phyloP scores from a whole-genome alignment of 2,113 vertebrate species.

The Scartelaos histophorus region DNA sequence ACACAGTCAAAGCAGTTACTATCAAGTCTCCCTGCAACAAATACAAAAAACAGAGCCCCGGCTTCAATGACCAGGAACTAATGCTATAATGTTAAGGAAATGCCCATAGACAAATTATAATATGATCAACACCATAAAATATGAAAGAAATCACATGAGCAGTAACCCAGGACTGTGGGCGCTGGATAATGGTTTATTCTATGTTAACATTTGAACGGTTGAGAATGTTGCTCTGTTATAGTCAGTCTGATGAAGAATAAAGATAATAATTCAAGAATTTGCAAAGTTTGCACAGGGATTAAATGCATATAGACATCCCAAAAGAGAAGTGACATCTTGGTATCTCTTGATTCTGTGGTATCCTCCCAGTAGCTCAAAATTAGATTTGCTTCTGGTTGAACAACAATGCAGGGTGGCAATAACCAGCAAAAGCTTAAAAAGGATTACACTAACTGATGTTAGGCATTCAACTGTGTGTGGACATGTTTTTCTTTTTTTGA shows the following conservation, averaged over 20 bases:
- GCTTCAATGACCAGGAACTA: slow-evolving; percentile 66
- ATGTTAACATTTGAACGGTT: neutral
- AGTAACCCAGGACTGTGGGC: slow-evolving; percentile 36
- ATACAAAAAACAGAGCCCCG: slow-evolving; percentile 39
- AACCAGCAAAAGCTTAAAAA: neutral
- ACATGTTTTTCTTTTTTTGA: no score
- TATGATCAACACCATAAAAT: slow-evolving; percentile 23
- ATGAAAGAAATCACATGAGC: slow-evolving; percentile 34
- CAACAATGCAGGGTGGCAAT: neutral
- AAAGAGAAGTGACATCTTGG: neutral
- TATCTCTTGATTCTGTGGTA: neutral
- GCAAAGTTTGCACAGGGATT: neutral
- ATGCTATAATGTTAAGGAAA: slow-evolving; percentile 48
- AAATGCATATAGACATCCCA: no score
- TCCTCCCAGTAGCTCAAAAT: neutral
- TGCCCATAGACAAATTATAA: slow-evolving; percentile 32
- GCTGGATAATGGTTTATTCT: slow-evolving; percentile 10
- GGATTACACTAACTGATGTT: neutral
- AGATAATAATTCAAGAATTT: neutral
- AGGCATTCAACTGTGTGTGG: no score
- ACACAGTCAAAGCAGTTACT: slow-evolving; percentile 43
- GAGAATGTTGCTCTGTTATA: neutral
- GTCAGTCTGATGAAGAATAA: neutral
- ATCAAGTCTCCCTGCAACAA: slow-evolving; percentile 44
- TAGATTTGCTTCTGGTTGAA: neutral